Conservation (phyloP, 2,113 vertebrate genomes). For the Tachuris rubrigastra region DNA sequence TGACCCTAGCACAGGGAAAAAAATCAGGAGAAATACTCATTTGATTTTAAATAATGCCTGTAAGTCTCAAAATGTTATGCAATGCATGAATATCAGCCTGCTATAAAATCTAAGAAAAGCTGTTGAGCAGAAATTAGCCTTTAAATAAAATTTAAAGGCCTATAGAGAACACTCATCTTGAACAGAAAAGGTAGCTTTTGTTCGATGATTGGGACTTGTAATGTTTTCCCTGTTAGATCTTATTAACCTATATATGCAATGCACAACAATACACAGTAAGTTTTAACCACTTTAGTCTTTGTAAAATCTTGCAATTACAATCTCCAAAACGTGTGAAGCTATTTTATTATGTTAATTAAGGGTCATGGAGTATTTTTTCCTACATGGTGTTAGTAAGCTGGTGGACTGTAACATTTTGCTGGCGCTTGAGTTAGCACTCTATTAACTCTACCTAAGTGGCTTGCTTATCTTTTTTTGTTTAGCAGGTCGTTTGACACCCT, state of each 20-base stretch:
- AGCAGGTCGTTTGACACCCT: conserved; percentile 31
- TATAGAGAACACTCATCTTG: not conserved
- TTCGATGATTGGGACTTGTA: conserved; percentile 32
- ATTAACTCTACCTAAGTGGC: conserved; percentile 21
- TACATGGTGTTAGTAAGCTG: not conserved
- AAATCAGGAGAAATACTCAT: not conserved
- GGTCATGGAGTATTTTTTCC: conserved; percentile 14
- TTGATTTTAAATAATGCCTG: not conserved
- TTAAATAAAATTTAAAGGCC: conserved; percentile 55
- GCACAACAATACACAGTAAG: not conserved
- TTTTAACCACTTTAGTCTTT: conserved; percentile 34
- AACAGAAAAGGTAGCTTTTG: conserved; percentile 35
- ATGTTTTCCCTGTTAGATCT: conserved; percentile 51
- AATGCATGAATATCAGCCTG: not conserved
- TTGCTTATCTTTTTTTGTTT: conserved; percentile 52
- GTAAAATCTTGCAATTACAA: conserved; percentile 30
- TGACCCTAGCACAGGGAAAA: not conserved
- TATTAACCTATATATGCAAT: conserved; percentile 38
- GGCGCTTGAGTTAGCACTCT: conserved; percentile 3
- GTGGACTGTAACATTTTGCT: not conserved
- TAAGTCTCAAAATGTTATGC: not conserved
- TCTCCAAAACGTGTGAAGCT: conserved; percentile 19
- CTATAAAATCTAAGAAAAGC: not conserved
- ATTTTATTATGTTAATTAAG: conserved; percentile 62
- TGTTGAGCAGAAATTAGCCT: conserved; percentile 13